phyloP scores from a whole-genome alignment of 53 echinoderm and acorn worm species.

The Henricia sp. region DNA sequence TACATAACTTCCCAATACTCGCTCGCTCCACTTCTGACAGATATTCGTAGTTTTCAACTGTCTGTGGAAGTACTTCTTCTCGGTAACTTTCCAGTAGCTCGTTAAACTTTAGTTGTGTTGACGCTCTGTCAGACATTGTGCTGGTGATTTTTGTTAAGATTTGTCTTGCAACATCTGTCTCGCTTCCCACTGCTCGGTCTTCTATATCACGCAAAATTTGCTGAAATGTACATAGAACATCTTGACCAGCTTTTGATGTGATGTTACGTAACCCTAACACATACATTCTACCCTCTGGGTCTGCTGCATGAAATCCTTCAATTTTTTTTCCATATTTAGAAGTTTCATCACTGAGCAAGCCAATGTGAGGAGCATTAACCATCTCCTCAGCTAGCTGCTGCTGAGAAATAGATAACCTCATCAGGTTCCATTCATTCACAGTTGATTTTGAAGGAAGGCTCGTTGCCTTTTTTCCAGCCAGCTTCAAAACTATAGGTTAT shows the following conservation, averaged over 20 bases:
- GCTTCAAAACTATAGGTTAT: slow-evolving; percentile 36
- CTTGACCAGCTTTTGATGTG: slow-evolving; percentile 38
- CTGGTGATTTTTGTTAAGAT: slow-evolving; percentile 34
- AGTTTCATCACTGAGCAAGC: neutral
- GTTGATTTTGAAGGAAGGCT: slow-evolving; percentile 25
- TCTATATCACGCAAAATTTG: slow-evolving; percentile 40
- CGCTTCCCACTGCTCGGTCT: neutral
- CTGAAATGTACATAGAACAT: slow-evolving; percentile 44
- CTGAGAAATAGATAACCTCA: slow-evolving; percentile 9
- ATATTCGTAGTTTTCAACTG: slow-evolving; percentile 17
- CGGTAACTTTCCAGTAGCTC: slow-evolving; percentile 37
- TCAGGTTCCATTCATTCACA: slow-evolving; percentile 43
- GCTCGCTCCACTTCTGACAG: slow-evolving; percentile 21
- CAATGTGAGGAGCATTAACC: neutral
- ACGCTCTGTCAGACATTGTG: slow-evolving; percentile 64
- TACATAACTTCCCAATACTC: slow-evolving; percentile 39
- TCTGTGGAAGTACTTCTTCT: slow-evolving; percentile 21
- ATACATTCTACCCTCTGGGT: slow-evolving; percentile 1
- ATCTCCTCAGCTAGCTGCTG: slow-evolving; percentile 8
- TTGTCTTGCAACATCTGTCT: neutral
- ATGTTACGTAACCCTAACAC: slow-evolving; percentile 27
- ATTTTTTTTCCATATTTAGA: slow-evolving; percentile 25
- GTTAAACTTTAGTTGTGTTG: slow-evolving; percentile 58
- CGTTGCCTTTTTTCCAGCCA: slow-evolving; percentile 9
- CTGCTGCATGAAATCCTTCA: slow-evolving; percentile 49